phyloP scores from a whole-genome alignment of 2,888 invertebrate genomes.

The Netelia fuscicornis region DNA sequence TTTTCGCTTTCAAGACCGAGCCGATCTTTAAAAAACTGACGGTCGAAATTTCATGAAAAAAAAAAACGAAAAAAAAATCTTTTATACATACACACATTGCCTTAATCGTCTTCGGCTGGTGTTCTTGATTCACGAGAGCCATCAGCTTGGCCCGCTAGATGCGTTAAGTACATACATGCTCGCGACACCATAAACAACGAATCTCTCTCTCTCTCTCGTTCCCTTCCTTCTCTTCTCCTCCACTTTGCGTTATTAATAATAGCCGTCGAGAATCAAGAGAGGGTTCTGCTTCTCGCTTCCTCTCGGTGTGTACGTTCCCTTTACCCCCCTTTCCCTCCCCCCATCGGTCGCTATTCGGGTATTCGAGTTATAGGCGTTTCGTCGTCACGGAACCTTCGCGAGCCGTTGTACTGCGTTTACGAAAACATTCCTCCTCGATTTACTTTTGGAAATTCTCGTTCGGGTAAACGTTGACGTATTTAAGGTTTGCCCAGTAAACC shows the following conservation, averaged over 20 bases:
- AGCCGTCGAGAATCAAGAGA: slow-evolving; percentile 67
- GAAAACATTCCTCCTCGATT: slow-evolving; percentile 84
- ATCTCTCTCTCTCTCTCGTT: slow-evolving; percentile 55
- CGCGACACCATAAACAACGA: slow-evolving; percentile 78
- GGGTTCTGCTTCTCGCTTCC: slow-evolving; percentile 40
- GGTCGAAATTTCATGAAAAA: slow-evolving; percentile 39
- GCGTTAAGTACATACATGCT: slow-evolving; percentile 70
- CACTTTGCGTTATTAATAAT: slow-evolving; percentile 79
- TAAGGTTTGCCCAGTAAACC: slow-evolving; percentile 83
- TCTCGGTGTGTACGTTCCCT: slow-evolving; percentile 42
- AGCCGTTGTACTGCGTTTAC: slow-evolving; percentile 75
- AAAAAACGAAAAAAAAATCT: background rate
- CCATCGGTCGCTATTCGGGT: slow-evolving; percentile 67
- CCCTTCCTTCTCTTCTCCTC: slow-evolving; percentile 58
- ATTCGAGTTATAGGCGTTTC: slow-evolving; percentile 78
- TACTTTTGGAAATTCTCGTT: slow-evolving; percentile 83
- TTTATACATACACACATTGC: slow-evolving; percentile 44
- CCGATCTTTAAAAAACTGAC: background rate
- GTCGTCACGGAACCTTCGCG: slow-evolving; percentile 74
- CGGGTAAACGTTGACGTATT: slow-evolving; percentile 83
- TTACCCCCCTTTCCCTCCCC: slow-evolving; percentile 28
- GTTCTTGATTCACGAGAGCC: slow-evolving; percentile 59
- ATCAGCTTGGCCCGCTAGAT: slow-evolving; percentile 55
- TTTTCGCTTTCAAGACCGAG: no score
- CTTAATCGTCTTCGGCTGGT: slow-evolving; percentile 60